Evolutionary conservation across 1,140 invertebrate genomes (phyloP).

Genomic region (Lepidurus couesii): DNA sequence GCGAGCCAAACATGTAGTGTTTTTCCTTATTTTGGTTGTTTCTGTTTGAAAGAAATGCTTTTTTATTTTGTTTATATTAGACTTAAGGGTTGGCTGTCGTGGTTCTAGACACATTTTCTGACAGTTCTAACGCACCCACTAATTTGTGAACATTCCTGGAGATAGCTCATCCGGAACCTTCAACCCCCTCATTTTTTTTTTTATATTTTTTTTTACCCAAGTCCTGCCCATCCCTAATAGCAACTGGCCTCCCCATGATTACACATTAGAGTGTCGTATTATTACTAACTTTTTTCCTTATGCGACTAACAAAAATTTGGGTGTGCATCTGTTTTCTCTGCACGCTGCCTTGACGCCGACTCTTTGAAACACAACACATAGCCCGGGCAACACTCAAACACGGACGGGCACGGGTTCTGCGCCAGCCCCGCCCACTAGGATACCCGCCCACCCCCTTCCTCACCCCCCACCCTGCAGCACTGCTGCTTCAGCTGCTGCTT

Average conservation of each 20-base stretch:
- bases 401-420: slow-evolving; percentile 16
- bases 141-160: not conserved
- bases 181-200: not conserved
- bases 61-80: too few relatives aligned
- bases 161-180: not conserved
- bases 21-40: not conserved
- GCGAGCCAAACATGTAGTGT: not conserved
- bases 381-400: slow-evolving; percentile 32
- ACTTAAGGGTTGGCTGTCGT: not conserved
- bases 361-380: slow-evolving; percentile 35
- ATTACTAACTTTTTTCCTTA: slow-evolving; percentile 15
- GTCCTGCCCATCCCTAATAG: not conserved
- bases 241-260: slow-evolving; percentile 5
- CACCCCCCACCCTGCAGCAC: slow-evolving; percentile 54
- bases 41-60: too few relatives aligned
- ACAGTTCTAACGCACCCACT: not conserved
- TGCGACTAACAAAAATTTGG: slow-evolving; percentile 15
- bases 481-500: not conserved
- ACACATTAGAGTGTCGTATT: not conserved
- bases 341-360: slow-evolving; percentile 32
- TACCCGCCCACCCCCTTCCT: slow-evolving; percentile 48
- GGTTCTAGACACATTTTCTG: slow-evolving; percentile 37
- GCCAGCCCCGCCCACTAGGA: slow-evolving; percentile 46
- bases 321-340: slow-evolving; percentile 31
- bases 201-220: not conserved